phyloP scores from a whole-genome alignment of 2,888 invertebrate species.

The Nesidiocoris tenuis region DNA sequence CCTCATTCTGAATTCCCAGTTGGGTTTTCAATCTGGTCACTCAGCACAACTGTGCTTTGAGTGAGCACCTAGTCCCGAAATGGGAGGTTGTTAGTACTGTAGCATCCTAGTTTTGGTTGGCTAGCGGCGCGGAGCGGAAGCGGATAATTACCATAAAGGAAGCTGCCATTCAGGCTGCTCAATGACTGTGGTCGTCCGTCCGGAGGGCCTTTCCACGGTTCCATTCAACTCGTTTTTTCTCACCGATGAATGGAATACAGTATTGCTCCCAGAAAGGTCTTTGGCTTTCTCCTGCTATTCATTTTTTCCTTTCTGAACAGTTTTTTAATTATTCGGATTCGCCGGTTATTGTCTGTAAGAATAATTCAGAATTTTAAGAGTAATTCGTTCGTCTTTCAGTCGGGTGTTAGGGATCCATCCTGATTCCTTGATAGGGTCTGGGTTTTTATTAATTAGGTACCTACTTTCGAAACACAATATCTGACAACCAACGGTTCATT shows the following conservation, averaged over 20 bases:
- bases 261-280: not conserved
- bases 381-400: too few species aligned
- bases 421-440: too few species aligned
- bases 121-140: constrained; percentile 38
- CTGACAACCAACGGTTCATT: too few species aligned
- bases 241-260: constrained; percentile 27
- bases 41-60: not conserved
- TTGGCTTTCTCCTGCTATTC: not conserved
- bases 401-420: too few species aligned
- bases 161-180: constrained; percentile 41
- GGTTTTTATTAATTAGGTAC: too few species aligned
- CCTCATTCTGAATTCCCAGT: too few species aligned
- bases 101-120: constrained; percentile 38
- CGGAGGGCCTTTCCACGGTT: constrained; percentile 6
- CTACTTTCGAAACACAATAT: too few species aligned
- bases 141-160: constrained; percentile 40
- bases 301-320: too few species aligned
- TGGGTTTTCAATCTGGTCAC: not conserved
- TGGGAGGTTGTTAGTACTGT: not conserved
- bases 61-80: not conserved
- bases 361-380: too few species aligned
- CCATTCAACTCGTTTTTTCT: constrained; percentile 34
- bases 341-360: too few species aligned
- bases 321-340: too few species aligned
- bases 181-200: constrained; percentile 42